These are phyloP conservation scores for Oncorhynchus mykiss DNA, from an alignment of 2,113 vertebrate genomes.

Conservation along the genomic window DNA sequence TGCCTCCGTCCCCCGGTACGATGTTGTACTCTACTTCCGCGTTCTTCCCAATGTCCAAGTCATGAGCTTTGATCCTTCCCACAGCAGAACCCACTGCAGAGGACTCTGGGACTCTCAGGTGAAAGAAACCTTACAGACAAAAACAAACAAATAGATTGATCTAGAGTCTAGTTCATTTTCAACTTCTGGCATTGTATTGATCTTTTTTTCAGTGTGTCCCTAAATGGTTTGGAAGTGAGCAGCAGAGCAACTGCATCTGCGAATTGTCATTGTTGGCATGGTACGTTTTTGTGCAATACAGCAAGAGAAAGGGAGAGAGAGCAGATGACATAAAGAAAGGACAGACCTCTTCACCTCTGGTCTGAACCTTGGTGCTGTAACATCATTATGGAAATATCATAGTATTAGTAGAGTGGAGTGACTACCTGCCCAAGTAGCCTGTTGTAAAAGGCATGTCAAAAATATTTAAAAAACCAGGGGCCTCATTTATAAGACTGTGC, in stretches of 20 bases:
- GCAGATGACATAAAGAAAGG: neutral
- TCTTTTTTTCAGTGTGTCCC: neutral
- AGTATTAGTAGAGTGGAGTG: slow-evolving; percentile 44
- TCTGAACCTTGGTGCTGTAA: slow-evolving; percentile 55
- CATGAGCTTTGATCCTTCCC: slow-evolving; percentile 93
- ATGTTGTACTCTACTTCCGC: slow-evolving; percentile 96
- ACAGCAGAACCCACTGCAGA: slow-evolving; percentile 86
- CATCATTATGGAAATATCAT: slow-evolving; percentile 71
- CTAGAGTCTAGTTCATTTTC: neutral
- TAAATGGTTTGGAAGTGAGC: neutral
- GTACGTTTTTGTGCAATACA: neutral
- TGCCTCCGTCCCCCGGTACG: slow-evolving; percentile 92
- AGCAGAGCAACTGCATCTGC: neutral
- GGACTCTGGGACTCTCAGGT: slow-evolving; percentile 91
- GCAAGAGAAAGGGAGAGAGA: neutral
- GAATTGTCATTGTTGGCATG: too few species aligned
- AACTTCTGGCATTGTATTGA: neutral
- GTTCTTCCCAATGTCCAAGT: slow-evolving; percentile 91
- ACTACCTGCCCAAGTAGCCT: slow-evolving; percentile 43
- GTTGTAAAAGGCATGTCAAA: slow-evolving; percentile 21
- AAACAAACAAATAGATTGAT: slow-evolving; percentile 16
- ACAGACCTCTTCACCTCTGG: slow-evolving; percentile 32
- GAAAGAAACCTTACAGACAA: slow-evolving; percentile 85
- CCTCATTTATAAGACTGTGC: too few species aligned
- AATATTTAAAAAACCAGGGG: slow-evolving; percentile 23